phyloP scores from a whole-genome alignment of 2,113 vertebrate species.

The Scartelaos histophorus region DNA sequence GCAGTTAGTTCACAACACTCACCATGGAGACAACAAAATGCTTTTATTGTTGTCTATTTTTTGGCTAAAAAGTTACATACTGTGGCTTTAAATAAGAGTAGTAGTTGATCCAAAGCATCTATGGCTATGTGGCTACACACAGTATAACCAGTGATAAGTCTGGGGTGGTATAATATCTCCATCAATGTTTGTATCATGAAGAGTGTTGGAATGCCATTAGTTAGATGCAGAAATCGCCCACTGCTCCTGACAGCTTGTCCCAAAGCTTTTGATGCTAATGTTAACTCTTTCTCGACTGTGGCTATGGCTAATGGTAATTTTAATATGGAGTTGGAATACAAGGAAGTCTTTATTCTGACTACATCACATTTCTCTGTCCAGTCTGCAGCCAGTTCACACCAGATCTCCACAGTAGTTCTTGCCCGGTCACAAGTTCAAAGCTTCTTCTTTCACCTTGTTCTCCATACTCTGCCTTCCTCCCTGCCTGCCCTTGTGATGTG shows the following conservation, averaged over 20 bases:
- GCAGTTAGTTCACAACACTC: no score
- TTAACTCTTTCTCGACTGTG: neutral
- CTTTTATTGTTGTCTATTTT: no score
- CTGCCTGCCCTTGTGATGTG: constrained; percentile 13
- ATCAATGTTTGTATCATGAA: neutral
- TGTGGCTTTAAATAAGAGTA: neutral
- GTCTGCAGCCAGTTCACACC: neutral
- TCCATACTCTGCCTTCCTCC: constrained; percentile 31
- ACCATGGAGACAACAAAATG: no score
- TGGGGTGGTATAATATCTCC: neutral
- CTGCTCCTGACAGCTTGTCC: neutral
- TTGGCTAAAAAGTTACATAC: no score
- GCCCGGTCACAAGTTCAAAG: constrained; percentile 7
- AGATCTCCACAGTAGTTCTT: constrained; percentile 13
- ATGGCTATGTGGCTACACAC: neutral
- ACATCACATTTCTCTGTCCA: neutral
- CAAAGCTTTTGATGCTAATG: neutral
- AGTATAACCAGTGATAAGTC: neutral
- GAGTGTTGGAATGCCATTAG: neutral
- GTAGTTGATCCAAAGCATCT: neutral
- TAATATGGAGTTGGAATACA: neutral
- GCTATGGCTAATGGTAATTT: neutral
- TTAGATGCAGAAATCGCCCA: neutral
- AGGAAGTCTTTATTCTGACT: neutral
- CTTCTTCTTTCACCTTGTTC: constrained; percentile 27